Conservation (phyloP, 2,888 invertebrate species). For the Xylophagus ater region DNA sequence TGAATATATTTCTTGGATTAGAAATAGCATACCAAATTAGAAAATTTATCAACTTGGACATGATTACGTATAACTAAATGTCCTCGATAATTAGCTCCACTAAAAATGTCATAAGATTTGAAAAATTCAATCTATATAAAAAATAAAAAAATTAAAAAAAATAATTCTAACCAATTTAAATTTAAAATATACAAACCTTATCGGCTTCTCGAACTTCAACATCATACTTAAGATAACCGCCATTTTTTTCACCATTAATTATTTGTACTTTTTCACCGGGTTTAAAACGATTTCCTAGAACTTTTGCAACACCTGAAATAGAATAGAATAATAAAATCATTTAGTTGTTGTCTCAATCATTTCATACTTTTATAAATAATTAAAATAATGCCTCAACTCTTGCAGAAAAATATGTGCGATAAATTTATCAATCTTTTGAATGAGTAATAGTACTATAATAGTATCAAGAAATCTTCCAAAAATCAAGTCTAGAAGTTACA, state of each 20-base stretch:
- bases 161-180: slow-evolving; percentile 4
- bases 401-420: no score
- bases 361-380: no score
- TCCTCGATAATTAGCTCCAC: slow-evolving; percentile 32
- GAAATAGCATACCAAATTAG: slow-evolving; percentile 35
- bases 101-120: slow-evolving; percentile 36
- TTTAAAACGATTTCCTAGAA: slow-evolving; percentile 31
- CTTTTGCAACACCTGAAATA: slow-evolving; percentile 31
- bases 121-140: slow-evolving; percentile 32
- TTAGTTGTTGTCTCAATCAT: no score
- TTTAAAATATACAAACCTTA: slow-evolving; percentile 26
- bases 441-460: no score
- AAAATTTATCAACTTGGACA: slow-evolving; percentile 36
- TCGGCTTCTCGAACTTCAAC: slow-evolving; percentile 39
- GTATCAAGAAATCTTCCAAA: no score
- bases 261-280: slow-evolving; percentile 35
- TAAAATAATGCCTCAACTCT: no score
- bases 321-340: slow-evolving; percentile 12
- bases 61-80: slow-evolving; percentile 37
- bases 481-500: no score
- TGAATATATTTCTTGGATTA: no score
- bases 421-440: no score
- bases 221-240: slow-evolving; percentile 35
- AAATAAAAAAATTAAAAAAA: slow-evolving; percentile 1
- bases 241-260: slow-evolving; percentile 32